Evolutionary conservation across 2,113 vertebrate species (phyloP).

Genomic region (Sinosuthora webbiana): DNA sequence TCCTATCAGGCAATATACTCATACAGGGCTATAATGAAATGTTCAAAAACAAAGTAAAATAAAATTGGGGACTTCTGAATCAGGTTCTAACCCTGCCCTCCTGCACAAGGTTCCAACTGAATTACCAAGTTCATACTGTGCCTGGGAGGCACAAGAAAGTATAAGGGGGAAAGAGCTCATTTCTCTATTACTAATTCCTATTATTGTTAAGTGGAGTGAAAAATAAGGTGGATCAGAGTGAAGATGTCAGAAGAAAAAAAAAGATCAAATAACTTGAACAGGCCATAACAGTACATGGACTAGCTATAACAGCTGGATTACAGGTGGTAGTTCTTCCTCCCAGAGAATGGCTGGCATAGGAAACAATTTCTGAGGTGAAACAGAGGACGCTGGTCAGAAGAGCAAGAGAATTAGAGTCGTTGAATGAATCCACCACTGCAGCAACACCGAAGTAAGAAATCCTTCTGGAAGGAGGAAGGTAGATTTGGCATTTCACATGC

Average conservation of each 20-base stretch:
- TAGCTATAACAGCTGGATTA: not conserved
- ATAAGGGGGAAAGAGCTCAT: not conserved
- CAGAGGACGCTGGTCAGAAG: not conserved
- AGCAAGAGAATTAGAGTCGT: not conserved
- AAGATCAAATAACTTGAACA: slow-evolving; percentile 13
- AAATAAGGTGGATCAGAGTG: slow-evolving; percentile 1
- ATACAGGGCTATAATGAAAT: not conserved
- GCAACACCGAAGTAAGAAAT: not conserved
- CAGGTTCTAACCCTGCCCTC: slow-evolving; percentile 4
- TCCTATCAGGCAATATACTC: slow-evolving; percentile 4
- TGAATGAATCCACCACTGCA: not conserved
- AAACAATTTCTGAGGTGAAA: not conserved
- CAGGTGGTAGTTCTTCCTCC: not conserved
- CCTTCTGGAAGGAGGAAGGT: not conserved
- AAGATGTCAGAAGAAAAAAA: not conserved
- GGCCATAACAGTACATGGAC: not conserved
- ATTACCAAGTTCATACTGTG: not conserved
- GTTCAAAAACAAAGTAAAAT: slow-evolving; percentile 38
- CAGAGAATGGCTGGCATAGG: not conserved
- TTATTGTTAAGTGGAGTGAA: slow-evolving; percentile 16
- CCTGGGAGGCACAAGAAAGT: not conserved
- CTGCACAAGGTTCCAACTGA: not conserved
- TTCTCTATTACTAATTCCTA: slow-evolving; percentile 30
- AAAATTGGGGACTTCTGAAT: not conserved
- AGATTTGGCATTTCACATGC: not conserved